phyloP scores from a whole-genome alignment of 2,113 vertebrate species.

The Aegithalos caudatus region DNA sequence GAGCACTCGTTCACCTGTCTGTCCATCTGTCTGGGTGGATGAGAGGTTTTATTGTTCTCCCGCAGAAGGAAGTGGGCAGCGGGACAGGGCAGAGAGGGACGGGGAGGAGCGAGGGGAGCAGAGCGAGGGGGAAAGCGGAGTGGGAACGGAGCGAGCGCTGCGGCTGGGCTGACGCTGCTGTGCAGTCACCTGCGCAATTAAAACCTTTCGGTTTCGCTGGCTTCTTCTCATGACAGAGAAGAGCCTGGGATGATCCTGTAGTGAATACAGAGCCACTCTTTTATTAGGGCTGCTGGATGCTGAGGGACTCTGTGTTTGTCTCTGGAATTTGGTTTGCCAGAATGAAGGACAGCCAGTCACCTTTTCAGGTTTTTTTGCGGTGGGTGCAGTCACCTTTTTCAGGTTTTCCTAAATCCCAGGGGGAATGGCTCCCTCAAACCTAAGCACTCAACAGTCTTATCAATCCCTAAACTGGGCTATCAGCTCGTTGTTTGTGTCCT shows the following conservation, averaged over 20 bases:
- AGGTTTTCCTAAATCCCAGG: neutral
- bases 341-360: neutral
- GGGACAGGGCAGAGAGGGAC: neutral
- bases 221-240: neutral
- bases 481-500: neutral
- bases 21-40: neutral
- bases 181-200: neutral
- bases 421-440: neutral
- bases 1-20: neutral
- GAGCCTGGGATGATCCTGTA: neutral
- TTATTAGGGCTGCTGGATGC: neutral
- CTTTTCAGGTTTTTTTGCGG: neutral
- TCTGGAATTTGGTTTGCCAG: neutral
- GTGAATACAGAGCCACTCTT: neutral
- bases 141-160: accelerated
- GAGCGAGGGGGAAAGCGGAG: neutral
- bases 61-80: neutral
- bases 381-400: neutral
- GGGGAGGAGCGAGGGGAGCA: neutral
- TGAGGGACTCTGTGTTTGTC: neutral
- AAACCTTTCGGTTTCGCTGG: neutral
- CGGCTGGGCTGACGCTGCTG: neutral
- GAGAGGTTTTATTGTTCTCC: neutral
- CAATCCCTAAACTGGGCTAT: neutral
- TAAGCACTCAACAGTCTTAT: accelerated